These are phyloP conservation scores for Cetoscarus ocellatus DNA, from an alignment of 2,797 vertebrate species.

Conservation along the genomic window DNA sequence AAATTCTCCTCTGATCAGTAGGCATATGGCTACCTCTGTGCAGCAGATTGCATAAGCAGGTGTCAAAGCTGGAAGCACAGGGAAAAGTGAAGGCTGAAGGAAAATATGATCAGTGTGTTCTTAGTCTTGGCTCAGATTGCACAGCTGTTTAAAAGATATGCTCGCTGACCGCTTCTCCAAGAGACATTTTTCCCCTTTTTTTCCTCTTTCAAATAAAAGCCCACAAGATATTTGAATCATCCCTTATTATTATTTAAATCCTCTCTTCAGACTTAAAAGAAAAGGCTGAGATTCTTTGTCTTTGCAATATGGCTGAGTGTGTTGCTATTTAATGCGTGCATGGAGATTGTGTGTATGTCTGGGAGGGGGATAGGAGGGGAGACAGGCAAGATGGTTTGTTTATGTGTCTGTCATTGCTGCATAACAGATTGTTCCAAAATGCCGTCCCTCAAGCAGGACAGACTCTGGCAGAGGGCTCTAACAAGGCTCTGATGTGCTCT, in stretches of 20 bases:
- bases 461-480: slow-evolving; percentile 58
- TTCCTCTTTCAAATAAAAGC: slow-evolving; percentile 58
- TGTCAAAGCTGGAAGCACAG: slow-evolving; percentile 74
- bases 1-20: slow-evolving; percentile 28
- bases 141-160: slow-evolving; percentile 83
- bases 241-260: slow-evolving; percentile 44
- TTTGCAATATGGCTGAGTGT: no score
- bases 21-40: slow-evolving; percentile 67
- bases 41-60: slow-evolving; percentile 77
- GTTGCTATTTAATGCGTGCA: no score
- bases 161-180: slow-evolving; percentile 47
- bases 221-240: slow-evolving; percentile 50
- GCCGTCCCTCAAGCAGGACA: slow-evolving; percentile 61
- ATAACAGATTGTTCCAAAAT: slow-evolving; percentile 49
- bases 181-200: slow-evolving; percentile 18
- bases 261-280: slow-evolving; percentile 24
- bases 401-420: slow-evolving; percentile 59
- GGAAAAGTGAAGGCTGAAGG: slow-evolving; percentile 55
- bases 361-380: background rate
- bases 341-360: no score
- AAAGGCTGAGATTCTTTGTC: slow-evolving; percentile 22
- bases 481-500: slow-evolving; percentile 50
- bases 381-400: slow-evolving; percentile 57
- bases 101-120: slow-evolving; percentile 81
- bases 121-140: slow-evolving; percentile 61